phyloP scores from a whole-genome alignment of 2,113 vertebrate genomes.

The Pedionomus torquatus region DNA sequence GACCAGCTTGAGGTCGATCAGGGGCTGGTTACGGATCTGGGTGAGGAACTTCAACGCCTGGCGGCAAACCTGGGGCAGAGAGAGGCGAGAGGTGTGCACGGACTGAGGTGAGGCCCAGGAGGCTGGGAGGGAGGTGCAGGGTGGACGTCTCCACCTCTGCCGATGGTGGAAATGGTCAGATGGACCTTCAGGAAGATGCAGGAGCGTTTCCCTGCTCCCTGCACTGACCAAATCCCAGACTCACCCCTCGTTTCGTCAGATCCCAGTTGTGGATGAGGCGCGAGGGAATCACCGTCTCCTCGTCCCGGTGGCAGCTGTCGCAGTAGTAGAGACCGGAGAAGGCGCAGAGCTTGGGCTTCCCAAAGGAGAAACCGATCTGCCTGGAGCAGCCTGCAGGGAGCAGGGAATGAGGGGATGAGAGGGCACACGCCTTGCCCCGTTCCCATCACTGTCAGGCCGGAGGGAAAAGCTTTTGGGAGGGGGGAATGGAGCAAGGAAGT shows the following conservation, averaged over 20 bases:
- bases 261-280: slow-evolving; percentile 98
- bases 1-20: slow-evolving; percentile 87
- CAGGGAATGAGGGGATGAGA: neutral
- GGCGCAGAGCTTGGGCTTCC: slow-evolving; percentile 86
- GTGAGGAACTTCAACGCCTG: slow-evolving; percentile 84
- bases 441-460: fast-evolving
- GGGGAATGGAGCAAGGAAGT: neutral
- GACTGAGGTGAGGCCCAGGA: neutral
- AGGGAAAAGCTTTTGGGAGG: neutral
- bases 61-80: slow-evolving; percentile 80
- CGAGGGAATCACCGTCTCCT: slow-evolving; percentile 87
- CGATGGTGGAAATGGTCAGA: neutral
- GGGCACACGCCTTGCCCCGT: neutral
- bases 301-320: slow-evolving; percentile 87
- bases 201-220: neutral
- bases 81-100: neutral
- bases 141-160: neutral
- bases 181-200: neutral
- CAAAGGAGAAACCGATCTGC: slow-evolving; percentile 87
- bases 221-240: neutral
- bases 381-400: slow-evolving; percentile 83
- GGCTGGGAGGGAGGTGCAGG: fast-evolving
- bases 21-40: slow-evolving; percentile 84
- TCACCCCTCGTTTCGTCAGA: slow-evolving; percentile 81
- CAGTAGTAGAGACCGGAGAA: slow-evolving; percentile 93